These are phyloP conservation scores for Nemoura dubitans DNA, from an alignment of 2,888 invertebrate species.

Conservation along the genomic window DNA sequence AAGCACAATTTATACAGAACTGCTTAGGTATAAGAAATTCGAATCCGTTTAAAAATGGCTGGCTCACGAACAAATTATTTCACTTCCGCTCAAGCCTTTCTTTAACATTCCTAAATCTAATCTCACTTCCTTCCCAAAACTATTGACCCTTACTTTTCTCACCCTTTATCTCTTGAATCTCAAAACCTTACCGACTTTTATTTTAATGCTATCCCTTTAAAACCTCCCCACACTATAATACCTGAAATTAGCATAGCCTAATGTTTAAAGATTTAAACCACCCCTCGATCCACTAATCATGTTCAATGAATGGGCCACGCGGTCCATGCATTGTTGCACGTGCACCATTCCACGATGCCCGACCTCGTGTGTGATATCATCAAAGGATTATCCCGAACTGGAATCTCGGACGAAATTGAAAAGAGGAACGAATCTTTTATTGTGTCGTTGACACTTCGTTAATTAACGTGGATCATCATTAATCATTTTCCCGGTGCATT, in stretches of 20 bases:
- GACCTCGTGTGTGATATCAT: neutral
- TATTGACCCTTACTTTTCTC: neutral
- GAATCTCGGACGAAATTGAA: conserved; percentile 32
- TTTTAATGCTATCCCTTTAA: neutral
- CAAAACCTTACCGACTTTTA: neutral
- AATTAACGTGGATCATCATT: conserved; percentile 41
- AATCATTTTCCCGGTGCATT: conserved; percentile 22
- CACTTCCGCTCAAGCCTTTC: neutral
- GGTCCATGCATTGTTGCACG: neutral
- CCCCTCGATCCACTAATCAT: neutral
- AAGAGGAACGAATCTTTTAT: conserved; percentile 40
- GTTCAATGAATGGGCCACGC: neutral
- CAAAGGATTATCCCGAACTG: conserved; percentile 29
- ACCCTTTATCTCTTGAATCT: neutral
- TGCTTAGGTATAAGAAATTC: no score
- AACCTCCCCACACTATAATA: neutral
- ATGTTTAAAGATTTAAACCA: neutral
- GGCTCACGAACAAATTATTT: neutral
- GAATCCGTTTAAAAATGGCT: neutral
- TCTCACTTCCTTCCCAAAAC: neutral
- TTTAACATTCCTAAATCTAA: conserved; percentile 12
- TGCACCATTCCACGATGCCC: neutral
- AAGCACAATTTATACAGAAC: no score
- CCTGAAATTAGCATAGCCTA: neutral
- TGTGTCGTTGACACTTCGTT: conserved; percentile 42